Percentiles rank a stretch among this genome's conserved stretches.
These are phyloP conservation scores for Mustelus asterias DNA, from an alignment of 2,113 vertebrate genomes.

Conservation along the genomic window DNA sequence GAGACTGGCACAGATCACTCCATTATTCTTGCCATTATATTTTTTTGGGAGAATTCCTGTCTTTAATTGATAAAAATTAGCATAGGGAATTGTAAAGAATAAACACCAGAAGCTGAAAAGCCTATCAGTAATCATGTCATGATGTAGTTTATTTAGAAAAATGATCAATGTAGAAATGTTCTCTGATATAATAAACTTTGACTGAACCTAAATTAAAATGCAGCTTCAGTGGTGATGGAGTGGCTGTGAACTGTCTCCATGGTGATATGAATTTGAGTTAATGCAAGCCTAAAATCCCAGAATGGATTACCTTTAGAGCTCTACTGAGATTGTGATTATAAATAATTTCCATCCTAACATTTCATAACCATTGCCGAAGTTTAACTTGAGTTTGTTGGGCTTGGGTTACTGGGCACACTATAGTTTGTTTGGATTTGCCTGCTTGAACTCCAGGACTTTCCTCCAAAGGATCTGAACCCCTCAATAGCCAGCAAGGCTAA, in stretches of 20 bases:
- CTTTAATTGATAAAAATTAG: background rate
- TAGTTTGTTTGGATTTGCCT: background rate
- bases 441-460: background rate
- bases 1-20: no score
- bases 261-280: background rate
- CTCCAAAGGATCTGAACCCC: background rate
- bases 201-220: background rate
- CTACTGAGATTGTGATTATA: background rate
- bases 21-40: no score
- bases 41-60: no score
- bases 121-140: background rate
- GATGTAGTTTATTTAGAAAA: background rate
- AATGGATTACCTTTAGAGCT: background rate
- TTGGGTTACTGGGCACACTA: background rate
- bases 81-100: background rate
- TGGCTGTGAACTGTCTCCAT: background rate
- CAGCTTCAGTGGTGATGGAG: background rate
- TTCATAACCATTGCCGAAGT: background rate
- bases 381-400: background rate
- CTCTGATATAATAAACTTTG: background rate
- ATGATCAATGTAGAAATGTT: background rate
- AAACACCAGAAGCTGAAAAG: background rate
- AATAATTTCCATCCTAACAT: background rate
- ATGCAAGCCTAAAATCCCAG: background rate
- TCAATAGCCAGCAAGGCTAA: background rate